Evolutionary conservation across 1,140 invertebrate species (phyloP), one percentile per base, ranked within the genome.

Genomic region (Spodoptera litura): DNA sequence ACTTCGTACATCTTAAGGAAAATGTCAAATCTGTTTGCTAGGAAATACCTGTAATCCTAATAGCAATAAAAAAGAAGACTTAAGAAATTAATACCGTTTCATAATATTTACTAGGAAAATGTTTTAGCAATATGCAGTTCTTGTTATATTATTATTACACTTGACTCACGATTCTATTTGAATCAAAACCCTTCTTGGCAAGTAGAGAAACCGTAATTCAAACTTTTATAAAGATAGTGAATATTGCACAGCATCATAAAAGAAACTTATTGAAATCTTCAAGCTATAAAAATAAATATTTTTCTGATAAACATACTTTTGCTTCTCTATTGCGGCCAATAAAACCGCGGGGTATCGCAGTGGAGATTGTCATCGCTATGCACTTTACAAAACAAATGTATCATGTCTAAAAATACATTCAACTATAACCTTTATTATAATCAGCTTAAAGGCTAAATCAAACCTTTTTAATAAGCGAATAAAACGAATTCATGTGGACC

Each of bases 401-500:
- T 70, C 64, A 77, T 44, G 25, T 15, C 61, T 11, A 58, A 44
- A 68, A 78, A 73, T 12, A 8, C 51, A 27, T 20, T 27, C 68
- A 27, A 83, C 78, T 71, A 73, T 52, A 49, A 70, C 13, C 76
- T 68, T 70, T 84, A 84, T 77, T 49, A 49, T 51, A 52, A 62
- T 13, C 20, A 2, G 27, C 49, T 31, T 75, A 81, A 73, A 77
- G 75, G 64, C 31, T 53, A 51, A 71, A 68, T 38, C 58, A 62
- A 74, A 44, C 38, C 49, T 80, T 79, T 61, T 70, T 80, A 82
- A 73, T 80, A 72, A 75, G 74, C 52, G 52, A 79, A 77, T 71
- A 85, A 80, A 86, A 83, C 78, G 78, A 85, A 87, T 68, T 72
- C 66, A 75, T 79, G 81, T 86, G 82, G 82, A 78, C 79, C 78